These are phyloP conservation scores for Halichoeres trimaculatus DNA, from an alignment of 2,113 vertebrate genomes.

Conservation along the genomic window DNA sequence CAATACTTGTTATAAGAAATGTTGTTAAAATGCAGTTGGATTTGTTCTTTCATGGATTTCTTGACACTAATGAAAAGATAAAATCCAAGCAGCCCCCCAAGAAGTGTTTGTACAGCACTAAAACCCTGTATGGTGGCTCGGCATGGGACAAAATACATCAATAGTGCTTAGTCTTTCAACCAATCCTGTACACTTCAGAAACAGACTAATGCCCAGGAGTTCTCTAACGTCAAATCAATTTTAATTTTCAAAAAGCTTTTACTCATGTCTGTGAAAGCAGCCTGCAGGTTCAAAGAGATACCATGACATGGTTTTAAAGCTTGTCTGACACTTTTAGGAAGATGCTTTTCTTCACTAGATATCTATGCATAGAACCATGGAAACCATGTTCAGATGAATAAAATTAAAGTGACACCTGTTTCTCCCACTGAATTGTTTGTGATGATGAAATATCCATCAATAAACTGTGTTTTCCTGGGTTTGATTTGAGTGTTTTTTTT, in stretches of 20 bases:
- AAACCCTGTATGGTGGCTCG: constrained; percentile 3
- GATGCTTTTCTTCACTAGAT: constrained; percentile 19
- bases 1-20: not conserved
- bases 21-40: not conserved
- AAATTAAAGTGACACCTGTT: constrained; percentile 23
- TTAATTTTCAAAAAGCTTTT: constrained; percentile 69
- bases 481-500: not conserved
- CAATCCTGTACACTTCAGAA: constrained; percentile 43
- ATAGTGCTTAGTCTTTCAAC: constrained; percentile 31
- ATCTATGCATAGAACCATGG: not conserved
- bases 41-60: not conserved
- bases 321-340: constrained; percentile 19
- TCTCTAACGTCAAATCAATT: constrained; percentile 76
- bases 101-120: not conserved
- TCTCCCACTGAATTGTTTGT: not conserved
- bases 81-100: not conserved
- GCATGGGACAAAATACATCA: constrained; percentile 25
- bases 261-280: constrained; percentile 59
- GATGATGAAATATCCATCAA: constrained; percentile 30
- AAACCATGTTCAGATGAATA: constrained; percentile 9
- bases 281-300: constrained; percentile 42
- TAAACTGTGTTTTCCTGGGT: constrained; percentile 20
- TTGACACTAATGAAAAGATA: constrained; percentile 2
- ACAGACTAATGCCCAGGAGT: constrained; percentile 54
- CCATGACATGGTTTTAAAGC: constrained; percentile 35